Evolutionary conservation across 2,888 invertebrate genomes (phyloP), one percentile per base, ranked within the genome.

Genomic region (Lordiphosa fenestrarum): DNA sequence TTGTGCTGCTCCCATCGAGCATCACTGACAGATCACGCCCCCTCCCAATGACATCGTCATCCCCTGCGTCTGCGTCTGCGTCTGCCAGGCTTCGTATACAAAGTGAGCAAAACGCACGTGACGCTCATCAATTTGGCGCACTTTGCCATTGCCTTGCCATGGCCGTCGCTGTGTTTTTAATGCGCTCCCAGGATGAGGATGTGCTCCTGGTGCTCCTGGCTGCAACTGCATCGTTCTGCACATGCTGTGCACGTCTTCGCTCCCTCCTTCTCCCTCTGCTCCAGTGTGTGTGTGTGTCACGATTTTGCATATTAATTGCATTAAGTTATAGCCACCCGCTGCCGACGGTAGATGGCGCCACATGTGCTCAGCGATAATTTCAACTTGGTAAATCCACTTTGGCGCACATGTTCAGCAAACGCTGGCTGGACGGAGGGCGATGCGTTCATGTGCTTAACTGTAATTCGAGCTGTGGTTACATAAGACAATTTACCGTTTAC

Each of bases 241-340:
- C 78, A 80, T 85, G 84, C 85, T 78, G 85, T 66, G 85, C 78
- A 78, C 78, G 78, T 83, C 63, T 69, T 69, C 48, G 38, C 25
- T 10, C 21, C 41, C n/a, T 50, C 2, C 9, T 7, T n/a, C 6
- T 40, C 37, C 30, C 25, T 39, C 30, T 48, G 36, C 19, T 40
- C 58, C 47, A 40, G 30, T 42, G 47, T 61, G 53, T 62, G 53
- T 62, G 62, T 61, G 64, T 86, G 84, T 85, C 87, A 87, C 86
- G 77, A 87, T 71, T 87, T 86, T 85, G 86, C 86, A 85, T 87
- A 87, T 87, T 85, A 87, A 85, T 85, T 87, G 84, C 86, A 85
- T 86, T 85, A 87, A 85, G 86, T 75, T 85, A 87, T 86, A 76
- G 72, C 82, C 71, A 71, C 48, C 66, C 47, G 56, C 60, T 42